Percentiles rank a stretch among this genome's conserved stretches.
Conservation (phyloP, 1,140 invertebrate genomes). For the Drosophila cardini region DNA sequence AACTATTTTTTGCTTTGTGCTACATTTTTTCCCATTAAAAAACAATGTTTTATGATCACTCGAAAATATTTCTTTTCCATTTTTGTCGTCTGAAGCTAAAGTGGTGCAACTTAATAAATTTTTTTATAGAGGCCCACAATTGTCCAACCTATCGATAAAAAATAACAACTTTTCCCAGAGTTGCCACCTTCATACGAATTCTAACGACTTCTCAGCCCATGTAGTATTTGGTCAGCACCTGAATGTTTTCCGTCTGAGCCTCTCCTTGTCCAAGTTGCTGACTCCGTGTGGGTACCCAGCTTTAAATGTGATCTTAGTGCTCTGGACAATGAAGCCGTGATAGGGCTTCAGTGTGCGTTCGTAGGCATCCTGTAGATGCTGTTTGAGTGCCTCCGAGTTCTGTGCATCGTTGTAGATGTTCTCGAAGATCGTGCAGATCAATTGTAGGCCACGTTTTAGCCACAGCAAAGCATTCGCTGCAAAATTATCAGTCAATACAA, state of each 20-base stretch:
- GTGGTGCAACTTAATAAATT: too few relatives aligned
- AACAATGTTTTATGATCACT: too few relatives aligned
- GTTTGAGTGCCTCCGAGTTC: conserved; percentile 65
- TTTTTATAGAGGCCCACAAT: too few relatives aligned
- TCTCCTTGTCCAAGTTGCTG: conserved; percentile 71
- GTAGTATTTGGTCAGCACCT: conserved; percentile 65
- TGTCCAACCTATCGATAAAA: too few relatives aligned
- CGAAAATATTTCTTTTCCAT: too few relatives aligned
- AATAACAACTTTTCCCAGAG: too few relatives aligned
- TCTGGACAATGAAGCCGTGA: conserved; percentile 83
- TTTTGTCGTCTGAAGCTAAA: too few relatives aligned
- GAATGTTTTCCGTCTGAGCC: conserved; percentile 72
- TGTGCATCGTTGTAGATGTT: conserved; percentile 78
- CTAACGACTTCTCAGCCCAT: too few relatives aligned
- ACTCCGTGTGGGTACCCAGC: conserved; percentile 76
- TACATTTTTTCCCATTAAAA: too few relatives aligned
- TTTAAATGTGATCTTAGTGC: conserved; percentile 82
- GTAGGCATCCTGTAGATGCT: conserved; percentile 78
- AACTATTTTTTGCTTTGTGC: too few relatives aligned
- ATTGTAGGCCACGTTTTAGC: conserved; percentile 81
- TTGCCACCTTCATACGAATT: too few relatives aligned
- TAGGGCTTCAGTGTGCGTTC: conserved; percentile 81
- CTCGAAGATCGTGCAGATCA: conserved; percentile 82
- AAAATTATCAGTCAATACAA: too few relatives aligned
- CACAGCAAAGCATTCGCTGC: conserved; percentile 86